phyloP scores from a whole-genome alignment of 2,113 vertebrate genomes.

The Pygoscelis adeliae region DNA sequence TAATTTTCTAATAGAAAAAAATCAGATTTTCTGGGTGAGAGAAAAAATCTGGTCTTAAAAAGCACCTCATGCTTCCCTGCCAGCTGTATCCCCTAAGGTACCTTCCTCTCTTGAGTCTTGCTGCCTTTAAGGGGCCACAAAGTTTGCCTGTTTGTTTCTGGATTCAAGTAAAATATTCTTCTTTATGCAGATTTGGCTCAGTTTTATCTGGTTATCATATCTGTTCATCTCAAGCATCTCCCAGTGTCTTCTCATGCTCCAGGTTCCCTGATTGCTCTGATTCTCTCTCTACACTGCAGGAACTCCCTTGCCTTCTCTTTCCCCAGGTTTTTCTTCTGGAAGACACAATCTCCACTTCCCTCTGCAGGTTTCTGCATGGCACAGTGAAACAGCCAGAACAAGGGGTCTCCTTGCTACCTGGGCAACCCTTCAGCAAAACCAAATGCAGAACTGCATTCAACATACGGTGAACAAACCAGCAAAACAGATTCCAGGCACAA shows the following conservation, averaged over 20 bases:
- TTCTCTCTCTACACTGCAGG: neutral
- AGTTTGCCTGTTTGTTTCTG: neutral
- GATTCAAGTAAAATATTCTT: neutral
- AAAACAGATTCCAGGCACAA: neutral
- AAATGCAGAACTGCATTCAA: neutral
- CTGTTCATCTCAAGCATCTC: neutral
- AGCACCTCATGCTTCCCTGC: neutral
- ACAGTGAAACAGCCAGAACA: neutral
- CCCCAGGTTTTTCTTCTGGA: neutral
- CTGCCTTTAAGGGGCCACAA: neutral
- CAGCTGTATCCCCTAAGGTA: neutral
- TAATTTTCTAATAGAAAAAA: neutral
- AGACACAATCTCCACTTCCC: neutral
- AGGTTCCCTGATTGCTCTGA: neutral
- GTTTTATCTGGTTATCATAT: neutral
- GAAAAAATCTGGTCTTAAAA: neutral
- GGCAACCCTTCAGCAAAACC: neutral
- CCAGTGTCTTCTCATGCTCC: neutral
- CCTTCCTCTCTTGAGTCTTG: neutral
- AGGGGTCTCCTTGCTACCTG: neutral
- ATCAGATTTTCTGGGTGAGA: neutral
- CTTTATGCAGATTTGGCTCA: neutral
- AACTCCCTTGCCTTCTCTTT: neutral
- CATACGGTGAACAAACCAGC: neutral
- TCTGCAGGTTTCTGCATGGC: neutral